These are phyloP conservation scores for Syrmaticus mikado DNA, from an alignment of 2,113 vertebrate genomes.

Conservation along the genomic window DNA sequence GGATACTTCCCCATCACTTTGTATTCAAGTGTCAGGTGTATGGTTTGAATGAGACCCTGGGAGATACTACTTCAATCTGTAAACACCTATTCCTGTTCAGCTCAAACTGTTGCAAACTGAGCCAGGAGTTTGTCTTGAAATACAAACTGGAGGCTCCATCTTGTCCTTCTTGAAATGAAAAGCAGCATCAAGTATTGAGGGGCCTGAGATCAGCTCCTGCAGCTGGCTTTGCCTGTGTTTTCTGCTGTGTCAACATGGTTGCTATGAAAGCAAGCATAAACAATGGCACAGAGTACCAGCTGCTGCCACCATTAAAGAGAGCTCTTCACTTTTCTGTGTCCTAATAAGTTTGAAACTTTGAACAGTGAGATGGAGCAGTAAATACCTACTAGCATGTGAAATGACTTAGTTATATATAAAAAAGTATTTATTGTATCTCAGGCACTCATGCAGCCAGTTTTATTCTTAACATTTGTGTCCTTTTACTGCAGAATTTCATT, in stretches of 20 bases:
- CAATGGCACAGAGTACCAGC: slow-evolving; percentile 22
- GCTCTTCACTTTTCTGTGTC: background rate
- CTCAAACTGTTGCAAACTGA: background rate
- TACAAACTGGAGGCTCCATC: background rate
- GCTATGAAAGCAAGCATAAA: slow-evolving; percentile 6
- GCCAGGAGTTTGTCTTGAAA: background rate
- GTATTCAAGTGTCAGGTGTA: rapidly evolving
- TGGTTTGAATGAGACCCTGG: background rate
- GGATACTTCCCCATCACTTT: background rate
- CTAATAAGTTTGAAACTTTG: background rate
- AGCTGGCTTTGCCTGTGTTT: background rate
- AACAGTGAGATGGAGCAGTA: background rate
- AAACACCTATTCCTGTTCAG: background rate
- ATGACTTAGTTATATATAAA: background rate
- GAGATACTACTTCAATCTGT: background rate
- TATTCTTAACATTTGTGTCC: background rate
- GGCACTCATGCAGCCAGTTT: background rate
- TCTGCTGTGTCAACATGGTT: slow-evolving; percentile 22
- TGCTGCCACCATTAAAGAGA: background rate
- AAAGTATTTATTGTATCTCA: background rate
- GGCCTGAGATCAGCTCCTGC: background rate
- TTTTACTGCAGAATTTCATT: background rate
- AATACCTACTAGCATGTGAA: background rate
- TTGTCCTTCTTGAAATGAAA: background rate
- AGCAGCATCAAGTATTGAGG: background rate